Conservation (phyloP, 2,797 vertebrate species). For the Neosalanx taihuensis region DNA sequence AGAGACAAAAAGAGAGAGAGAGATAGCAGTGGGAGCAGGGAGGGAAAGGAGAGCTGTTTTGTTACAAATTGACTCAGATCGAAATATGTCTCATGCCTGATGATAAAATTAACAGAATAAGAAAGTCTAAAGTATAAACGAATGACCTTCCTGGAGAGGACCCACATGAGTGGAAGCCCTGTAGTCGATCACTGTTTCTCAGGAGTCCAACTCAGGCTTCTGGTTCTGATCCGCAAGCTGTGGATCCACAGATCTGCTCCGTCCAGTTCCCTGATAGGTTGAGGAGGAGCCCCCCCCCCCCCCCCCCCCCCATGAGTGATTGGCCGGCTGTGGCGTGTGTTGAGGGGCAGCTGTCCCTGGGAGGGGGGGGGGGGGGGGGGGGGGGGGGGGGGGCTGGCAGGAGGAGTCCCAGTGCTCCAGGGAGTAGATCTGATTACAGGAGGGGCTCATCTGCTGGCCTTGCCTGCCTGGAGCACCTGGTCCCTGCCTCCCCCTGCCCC, state of each 20-base stretch:
- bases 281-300: too few species aligned
- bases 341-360: conserved; percentile 35
- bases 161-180: too few species aligned
- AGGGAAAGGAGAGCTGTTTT: conserved; percentile 22
- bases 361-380: too few species aligned
- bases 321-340: conserved; percentile 42
- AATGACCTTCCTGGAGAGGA: background rate
- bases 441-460: conserved; percentile 50
- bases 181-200: too few species aligned
- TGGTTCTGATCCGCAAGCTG: background rate
- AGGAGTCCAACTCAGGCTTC: conserved; percentile 8
- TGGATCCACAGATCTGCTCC: background rate
- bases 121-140: conserved; percentile 15
- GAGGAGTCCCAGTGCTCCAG: conserved; percentile 38
- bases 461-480: conserved; percentile 60
- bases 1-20: conserved; percentile 6
- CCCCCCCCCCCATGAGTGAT: conserved; percentile 27
- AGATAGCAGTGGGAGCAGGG: background rate
- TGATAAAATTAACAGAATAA: background rate
- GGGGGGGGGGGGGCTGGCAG: too few species aligned
- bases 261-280: conserved; percentile 21
- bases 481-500: conserved; percentile 59
- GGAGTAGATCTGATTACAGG: conserved; percentile 65
- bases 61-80: conserved; percentile 22
- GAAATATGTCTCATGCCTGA: background rate